Evolutionary conservation across 1,140 invertebrate genomes (phyloP), one percentile per base, ranked within the genome.

Genomic region (Drosophila suzukii): DNA sequence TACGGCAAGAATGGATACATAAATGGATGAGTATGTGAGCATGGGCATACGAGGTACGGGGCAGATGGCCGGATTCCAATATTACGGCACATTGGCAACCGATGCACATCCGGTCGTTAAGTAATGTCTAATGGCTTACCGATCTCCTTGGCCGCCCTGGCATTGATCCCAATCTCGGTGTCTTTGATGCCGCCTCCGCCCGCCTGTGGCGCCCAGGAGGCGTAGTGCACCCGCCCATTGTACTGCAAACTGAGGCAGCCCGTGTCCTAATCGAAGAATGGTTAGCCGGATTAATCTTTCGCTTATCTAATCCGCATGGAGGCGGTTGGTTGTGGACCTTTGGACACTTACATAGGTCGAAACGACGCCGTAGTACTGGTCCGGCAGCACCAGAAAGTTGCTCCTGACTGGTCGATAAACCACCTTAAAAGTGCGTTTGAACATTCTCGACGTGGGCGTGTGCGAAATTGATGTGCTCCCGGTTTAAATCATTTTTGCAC

Each of bases 111-210:
- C 79, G 83, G 71, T 32, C 67, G 74, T 89, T 90, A 81, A 90
- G 82, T 86, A 90, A 86, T 39, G 47, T 30, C 84, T 79, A 90
- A 86, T 39, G 47, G 36, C 84, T 79, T 53, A 92, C 92, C 92
- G 24, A 92, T 91, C 75, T 91, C 88, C 75, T 92, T 92, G 66
- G 92, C 92, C 62, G 92, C 90, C 65, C 91, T 88, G 81, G 91
- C 91, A 91, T 92, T 92, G 62, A 92, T 92, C 68, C 91, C 92
- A 88, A 92, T 92, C 77, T 92, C 92, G 7, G 82, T 91, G 54
- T 92, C 92, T 80, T 91, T 91, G 58, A 92, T 76, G 53, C 76
- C 79, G 20, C 91, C 91, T 15, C 82, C 83, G 27, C 91, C 89
- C 24, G 57, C 60, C 54, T 91, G 62, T 32, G 91, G 91, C 17